Base-by-base conservation (phyloP, 2,888 invertebrate genomes). In the Acanthoscelides obtectus region DNA sequence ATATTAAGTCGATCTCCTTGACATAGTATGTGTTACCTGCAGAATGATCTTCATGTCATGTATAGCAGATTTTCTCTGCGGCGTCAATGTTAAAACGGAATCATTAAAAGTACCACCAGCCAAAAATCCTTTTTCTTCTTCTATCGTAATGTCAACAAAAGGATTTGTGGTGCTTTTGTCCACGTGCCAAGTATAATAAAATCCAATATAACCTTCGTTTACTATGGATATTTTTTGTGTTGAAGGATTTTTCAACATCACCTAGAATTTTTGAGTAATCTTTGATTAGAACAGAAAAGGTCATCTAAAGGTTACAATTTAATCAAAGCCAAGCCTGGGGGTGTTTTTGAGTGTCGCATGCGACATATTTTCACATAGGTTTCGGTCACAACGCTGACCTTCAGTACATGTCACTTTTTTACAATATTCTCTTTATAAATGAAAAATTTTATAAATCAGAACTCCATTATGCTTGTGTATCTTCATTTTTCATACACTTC, bases 131-230 rank as follows among this genome's bases (percentile, higher is more conserved):
- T 77, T 78, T 67, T 73, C 72, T 19, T 72, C 70, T 22, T 72
- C 72, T n/a, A 77, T 27, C 12, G 71, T 66, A 20, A 79, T 65
- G n/a, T 69, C 67, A 65, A 76, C 75, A 8, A 73, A 20, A 66
- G 76, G 72, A 45, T 76, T 75, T 6, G 76, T 20, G 8, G 72
- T 67, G 12, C 71, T 72, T 22, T 71, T 70, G 25, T 77, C 75
- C 6, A 75, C 73, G 27, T 74, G 66, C 77, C 78, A 78, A 0
- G 27, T 70, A 65, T 78, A 79, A 65, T 76, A 77, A 67, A 80
- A 75, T 45, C 79, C 78, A 17, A 76, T 78, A 63, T 75, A 22
- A 0, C 79, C 78, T 0, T 22, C 67, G 68, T 80, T 80, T 22
- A 66, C 63, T 22, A 79, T 74, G 20, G 70, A 67, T 66, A 80